These are phyloP conservation scores for Caenorhabditis brenneri DNA, from an alignment of 1,140 invertebrate genomes.

Conservation along the genomic window DNA sequence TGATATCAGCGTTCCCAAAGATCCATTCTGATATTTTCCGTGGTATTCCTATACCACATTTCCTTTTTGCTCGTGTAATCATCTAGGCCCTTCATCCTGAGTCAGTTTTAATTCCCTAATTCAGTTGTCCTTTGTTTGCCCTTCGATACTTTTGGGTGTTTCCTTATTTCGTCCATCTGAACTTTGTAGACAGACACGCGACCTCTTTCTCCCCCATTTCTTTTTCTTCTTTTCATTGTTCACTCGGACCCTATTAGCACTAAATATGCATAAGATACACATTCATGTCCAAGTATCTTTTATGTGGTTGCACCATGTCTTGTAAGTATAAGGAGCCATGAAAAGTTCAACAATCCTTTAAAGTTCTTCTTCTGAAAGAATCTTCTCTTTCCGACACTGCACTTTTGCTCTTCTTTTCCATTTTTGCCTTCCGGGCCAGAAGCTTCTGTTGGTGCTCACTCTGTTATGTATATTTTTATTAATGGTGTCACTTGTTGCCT, in stretches of 20 bases:
- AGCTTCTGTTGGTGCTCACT: neutral
- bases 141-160: neutral
- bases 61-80: neutral
- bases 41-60: no score
- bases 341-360: neutral
- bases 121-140: neutral
- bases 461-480: slow-evolving; percentile 40
- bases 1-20: no score
- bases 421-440: neutral
- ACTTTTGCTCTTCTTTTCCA: neutral
- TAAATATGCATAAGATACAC: slow-evolving; percentile 41
- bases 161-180: neutral
- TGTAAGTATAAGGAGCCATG: neutral
- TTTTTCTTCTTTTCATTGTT: neutral
- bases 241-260: slow-evolving; percentile 18
- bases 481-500: slow-evolving; percentile 17
- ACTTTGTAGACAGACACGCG: neutral
- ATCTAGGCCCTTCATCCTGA: no score
- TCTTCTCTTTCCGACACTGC: neutral
- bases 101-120: neutral
- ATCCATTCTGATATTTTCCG: no score
- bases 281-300: slow-evolving; percentile 21
- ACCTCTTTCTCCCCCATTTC: neutral
- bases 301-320: neutral
- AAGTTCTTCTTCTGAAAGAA: neutral